Evolutionary conservation across 2,113 vertebrate genomes (phyloP).

Genomic region (Hyla sarda): DNA sequence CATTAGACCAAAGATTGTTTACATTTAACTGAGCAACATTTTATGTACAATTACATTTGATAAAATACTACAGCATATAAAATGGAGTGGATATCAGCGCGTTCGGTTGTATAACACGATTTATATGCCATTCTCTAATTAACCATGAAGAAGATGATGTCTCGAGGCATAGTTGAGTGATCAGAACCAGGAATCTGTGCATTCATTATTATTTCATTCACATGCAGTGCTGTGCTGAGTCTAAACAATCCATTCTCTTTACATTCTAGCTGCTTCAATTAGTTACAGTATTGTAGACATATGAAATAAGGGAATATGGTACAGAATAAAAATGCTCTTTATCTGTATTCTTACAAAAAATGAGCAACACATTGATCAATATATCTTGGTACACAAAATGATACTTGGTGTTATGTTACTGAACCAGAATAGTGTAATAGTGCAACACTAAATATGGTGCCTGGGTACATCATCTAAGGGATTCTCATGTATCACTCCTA

Average conservation of each 20-base stretch:
- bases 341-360: not conserved
- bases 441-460: not conserved
- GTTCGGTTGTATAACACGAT: slow-evolving; percentile 26
- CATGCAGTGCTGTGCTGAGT: not conserved
- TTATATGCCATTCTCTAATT: slow-evolving; percentile 43
- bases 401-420: not conserved
- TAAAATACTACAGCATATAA: slow-evolving; percentile 34
- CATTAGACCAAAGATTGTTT: slow-evolving; percentile 42
- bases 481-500: not conserved
- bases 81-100: slow-evolving; percentile 6
- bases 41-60: slow-evolving; percentile 19
- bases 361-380: not conserved
- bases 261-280: not conserved
- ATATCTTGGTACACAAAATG: not conserved
- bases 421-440: not conserved
- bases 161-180: slow-evolving; percentile 30
- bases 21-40: slow-evolving; percentile 11
- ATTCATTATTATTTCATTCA: slow-evolving; percentile 45
- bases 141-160: slow-evolving; percentile 50
- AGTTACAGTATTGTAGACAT: not conserved
- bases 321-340: too few relatives aligned
- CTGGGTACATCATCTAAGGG: not conserved
- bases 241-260: slow-evolving; percentile 29
- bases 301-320: too few relatives aligned
- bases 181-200: slow-evolving; percentile 20